Evolutionary conservation across 2,888 invertebrate species (phyloP).

Genomic region (Chironomus tentans): DNA sequence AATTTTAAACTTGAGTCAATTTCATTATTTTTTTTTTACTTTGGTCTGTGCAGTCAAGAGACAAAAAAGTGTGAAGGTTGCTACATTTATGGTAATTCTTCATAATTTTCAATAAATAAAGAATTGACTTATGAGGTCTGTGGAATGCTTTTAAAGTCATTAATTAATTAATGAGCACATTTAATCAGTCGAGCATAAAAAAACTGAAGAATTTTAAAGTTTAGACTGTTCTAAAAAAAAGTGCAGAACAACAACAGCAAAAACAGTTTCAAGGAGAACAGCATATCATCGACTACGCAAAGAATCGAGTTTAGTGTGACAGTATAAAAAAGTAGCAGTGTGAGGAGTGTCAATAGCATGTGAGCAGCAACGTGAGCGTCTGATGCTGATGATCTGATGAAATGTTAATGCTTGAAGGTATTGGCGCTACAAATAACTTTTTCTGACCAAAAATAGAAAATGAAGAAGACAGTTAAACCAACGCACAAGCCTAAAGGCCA

Average conservation of each 20-base stretch:
- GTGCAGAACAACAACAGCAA: background rate
- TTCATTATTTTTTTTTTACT: background rate
- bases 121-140: no score
- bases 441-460: background rate
- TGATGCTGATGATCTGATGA: background rate
- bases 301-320: background rate
- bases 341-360: background rate
- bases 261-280: constrained; percentile 7
- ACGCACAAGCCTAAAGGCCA: background rate
- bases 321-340: background rate
- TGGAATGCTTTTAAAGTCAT: background rate
- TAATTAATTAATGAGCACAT: background rate
- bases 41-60: background rate
- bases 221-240: background rate
- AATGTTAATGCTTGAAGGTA: background rate
- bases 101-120: background rate
- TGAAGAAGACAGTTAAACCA: background rate
- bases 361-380: background rate
- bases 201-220: background rate
- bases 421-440: background rate
- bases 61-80: background rate
- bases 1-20: background rate
- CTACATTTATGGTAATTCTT: background rate
- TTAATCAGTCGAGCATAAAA: background rate
- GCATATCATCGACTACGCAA: constrained; percentile 15